Percentiles rank a stretch among this genome's conserved stretches.
phyloP scores from a whole-genome alignment of 1,140 invertebrate genomes.

The Eumaeus atala region DNA sequence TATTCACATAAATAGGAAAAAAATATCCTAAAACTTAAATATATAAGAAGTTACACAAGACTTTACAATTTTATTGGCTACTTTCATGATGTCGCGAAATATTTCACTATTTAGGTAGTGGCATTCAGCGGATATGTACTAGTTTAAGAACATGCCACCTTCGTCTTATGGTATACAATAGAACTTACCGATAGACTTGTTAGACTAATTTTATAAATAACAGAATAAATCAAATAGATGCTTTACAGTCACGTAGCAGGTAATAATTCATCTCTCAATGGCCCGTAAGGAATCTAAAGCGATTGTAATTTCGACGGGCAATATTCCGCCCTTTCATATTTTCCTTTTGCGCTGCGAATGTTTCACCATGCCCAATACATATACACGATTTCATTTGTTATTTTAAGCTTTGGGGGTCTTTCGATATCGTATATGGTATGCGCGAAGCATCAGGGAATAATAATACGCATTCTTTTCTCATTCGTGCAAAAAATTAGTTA shows the following conservation, averaged over 20 bases:
- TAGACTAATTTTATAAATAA: neutral
- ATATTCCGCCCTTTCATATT: constrained; percentile 70
- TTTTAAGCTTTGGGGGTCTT: constrained; percentile 47
- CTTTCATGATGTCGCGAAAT: too few relatives aligned
- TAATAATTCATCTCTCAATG: constrained; percentile 69
- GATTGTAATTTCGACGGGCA: constrained; percentile 70
- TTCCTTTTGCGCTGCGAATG: constrained; percentile 62
- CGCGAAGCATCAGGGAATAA: constrained; percentile 41
- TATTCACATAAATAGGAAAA: too few relatives aligned
- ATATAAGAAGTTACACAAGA: too few relatives aligned
- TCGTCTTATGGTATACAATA: too few relatives aligned
- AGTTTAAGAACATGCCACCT: too few relatives aligned
- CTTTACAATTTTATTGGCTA: too few relatives aligned
- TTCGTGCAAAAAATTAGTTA: constrained; percentile 11
- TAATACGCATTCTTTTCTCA: constrained; percentile 5
- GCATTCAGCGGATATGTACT: too few relatives aligned
- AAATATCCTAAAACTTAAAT: too few relatives aligned
- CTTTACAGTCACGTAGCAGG: constrained; percentile 62
- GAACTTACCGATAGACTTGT: too few relatives aligned
- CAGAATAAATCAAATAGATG: constrained; percentile 60
- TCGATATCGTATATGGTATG: constrained; percentile 46
- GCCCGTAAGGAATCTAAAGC: constrained; percentile 66
- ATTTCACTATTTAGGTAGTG: too few relatives aligned
- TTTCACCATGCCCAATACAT: constrained; percentile 54
- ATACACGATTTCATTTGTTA: constrained; percentile 63